Conservation (phyloP, 2,797 vertebrate genomes). For the Cirrhinus molitorella region DNA sequence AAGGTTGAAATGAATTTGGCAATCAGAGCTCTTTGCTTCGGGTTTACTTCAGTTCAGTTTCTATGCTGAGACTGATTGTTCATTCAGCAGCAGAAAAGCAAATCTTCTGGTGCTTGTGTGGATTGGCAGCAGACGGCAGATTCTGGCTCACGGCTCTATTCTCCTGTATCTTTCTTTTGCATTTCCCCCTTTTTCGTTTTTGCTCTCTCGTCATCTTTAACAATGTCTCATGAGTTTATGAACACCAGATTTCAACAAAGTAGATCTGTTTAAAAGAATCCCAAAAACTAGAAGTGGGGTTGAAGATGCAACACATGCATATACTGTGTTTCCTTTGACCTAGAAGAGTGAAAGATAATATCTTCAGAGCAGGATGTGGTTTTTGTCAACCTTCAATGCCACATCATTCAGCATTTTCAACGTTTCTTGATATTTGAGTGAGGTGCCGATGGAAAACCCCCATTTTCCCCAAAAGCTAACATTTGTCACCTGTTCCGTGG, state of each 20-base stretch:
- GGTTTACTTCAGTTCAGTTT: slow-evolving; percentile 14
- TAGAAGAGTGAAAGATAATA: slow-evolving; percentile 13
- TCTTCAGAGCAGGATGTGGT: slow-evolving; percentile 66
- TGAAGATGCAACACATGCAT: not conserved
- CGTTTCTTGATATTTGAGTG: not conserved
- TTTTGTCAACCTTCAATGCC: slow-evolving; percentile 10
- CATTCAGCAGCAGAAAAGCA: slow-evolving; percentile 14
- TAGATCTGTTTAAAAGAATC: not conserved
- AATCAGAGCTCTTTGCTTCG: not conserved
- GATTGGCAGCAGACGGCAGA: slow-evolving; percentile 1
- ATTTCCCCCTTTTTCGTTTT: not conserved
- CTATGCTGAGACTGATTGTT: not conserved
- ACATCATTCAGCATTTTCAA: slow-evolving; percentile 24
- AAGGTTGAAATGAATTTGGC: not conserved
- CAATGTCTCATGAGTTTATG: not conserved
- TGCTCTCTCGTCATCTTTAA: not conserved
- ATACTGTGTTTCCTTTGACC: not conserved
- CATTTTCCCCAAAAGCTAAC: not conserved
- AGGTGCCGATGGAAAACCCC: slow-evolving; percentile 15
- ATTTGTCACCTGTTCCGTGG: not conserved
- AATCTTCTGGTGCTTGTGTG: not conserved
- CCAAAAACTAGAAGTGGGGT: not conserved
- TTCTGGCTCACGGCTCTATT: not conserved
- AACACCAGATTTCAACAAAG: not conserved
- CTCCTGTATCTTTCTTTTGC: not conserved